Evolutionary conservation across 1,140 invertebrate species (phyloP).

Genomic region (Wasmannia auropunctata): DNA sequence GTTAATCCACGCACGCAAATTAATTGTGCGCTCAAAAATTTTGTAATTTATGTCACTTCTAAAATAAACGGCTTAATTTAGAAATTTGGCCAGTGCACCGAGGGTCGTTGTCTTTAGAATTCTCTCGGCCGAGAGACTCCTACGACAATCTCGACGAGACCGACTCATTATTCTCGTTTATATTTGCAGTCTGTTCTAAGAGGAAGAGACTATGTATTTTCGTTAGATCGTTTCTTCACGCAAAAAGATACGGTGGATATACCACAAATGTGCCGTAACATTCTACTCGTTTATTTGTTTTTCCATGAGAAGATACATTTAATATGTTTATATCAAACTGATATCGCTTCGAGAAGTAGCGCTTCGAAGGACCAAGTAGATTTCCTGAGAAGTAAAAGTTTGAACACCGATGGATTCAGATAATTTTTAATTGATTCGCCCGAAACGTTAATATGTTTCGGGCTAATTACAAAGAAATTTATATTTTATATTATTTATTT

Average conservation of each 20-base stretch:
- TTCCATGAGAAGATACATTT: not conserved
- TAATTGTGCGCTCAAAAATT: not conserved
- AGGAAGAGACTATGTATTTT: conserved; percentile 24
- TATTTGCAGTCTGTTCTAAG: not conserved
- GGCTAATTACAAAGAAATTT: not conserved
- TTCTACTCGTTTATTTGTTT: not conserved
- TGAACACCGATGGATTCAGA: not conserved
- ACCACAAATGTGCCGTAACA: not conserved
- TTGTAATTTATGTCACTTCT: conserved; percentile 8
- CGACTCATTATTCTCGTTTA: conserved; percentile 32
- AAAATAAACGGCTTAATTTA: conserved; percentile 48
- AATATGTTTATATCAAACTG: not conserved
- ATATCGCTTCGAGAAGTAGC: not conserved
- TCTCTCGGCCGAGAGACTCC: not conserved
- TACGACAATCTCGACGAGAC: conserved; percentile 8
- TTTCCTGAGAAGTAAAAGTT: not conserved
- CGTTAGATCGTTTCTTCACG: not conserved
- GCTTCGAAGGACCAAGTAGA: not conserved
- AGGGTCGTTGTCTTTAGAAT: not conserved
- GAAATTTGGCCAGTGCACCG: not conserved
- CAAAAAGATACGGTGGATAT: conserved; percentile 1
- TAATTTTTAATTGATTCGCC: not conserved
- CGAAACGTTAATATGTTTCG: not conserved
- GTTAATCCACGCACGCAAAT: not conserved
- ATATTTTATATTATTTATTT: not conserved